Percentiles rank a stretch among this genome's conserved stretches.
Conservation (phyloP, 2,888 invertebrate genomes). For the Agrotis segetum region DNA sequence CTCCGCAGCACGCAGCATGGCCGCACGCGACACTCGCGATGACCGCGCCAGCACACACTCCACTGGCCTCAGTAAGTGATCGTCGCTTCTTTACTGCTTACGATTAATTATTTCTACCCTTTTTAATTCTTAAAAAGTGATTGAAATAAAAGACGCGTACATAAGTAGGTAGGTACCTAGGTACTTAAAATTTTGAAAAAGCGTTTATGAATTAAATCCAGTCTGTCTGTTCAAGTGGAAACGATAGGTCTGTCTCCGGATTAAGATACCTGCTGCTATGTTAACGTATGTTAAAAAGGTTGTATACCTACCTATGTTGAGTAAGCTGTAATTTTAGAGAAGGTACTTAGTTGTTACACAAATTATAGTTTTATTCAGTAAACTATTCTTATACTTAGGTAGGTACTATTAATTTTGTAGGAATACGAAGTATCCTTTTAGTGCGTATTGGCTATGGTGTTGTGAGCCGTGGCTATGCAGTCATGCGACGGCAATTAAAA, state of each 20-base stretch:
- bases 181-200: no score
- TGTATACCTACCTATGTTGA: no score
- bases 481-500: not conserved
- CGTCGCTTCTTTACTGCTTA: not conserved
- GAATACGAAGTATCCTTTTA: not conserved
- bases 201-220: no score
- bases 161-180: no score
- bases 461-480: not conserved
- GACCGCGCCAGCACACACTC: not conserved
- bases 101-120: not conserved
- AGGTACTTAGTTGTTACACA: no score
- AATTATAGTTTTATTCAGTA: no score
- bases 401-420: not conserved
- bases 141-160: not conserved
- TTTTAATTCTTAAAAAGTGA: not conserved
- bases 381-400: no score
- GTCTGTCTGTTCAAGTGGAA: no score
- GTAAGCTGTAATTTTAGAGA: no score
- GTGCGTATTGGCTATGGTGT: not conserved
- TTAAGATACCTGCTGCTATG: no score
- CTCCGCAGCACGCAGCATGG: constrained; percentile 13
- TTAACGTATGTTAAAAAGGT: no score
- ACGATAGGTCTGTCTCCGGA: no score
- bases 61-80: not conserved
- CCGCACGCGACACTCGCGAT: not conserved